Evolutionary conservation across 2,888 invertebrate genomes (phyloP), one percentile per base, ranked within the genome.

Genomic region (Meandrusa payeni): DNA sequence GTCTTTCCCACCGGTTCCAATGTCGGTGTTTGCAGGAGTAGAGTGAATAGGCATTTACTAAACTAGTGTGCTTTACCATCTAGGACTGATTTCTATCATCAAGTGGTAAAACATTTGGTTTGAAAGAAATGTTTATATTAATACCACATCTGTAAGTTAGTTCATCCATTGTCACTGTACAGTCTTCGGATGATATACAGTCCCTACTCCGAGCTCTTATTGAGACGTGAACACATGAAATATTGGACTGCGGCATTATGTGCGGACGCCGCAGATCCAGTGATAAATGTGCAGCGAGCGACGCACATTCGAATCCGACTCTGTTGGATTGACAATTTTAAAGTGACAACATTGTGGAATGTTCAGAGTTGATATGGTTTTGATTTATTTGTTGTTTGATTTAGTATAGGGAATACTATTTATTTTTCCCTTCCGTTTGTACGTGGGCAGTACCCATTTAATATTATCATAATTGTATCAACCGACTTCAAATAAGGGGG

Each of bases 211-310:
- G 59, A 44, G 54, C 56, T 62, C 66, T 66, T 72, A 78, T 77
- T 71, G 74, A 76, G 77, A 74, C 70, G 70, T 62, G 67, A 59
- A 62, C 60, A 59, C 57, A 74, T 80, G 76, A 82, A 64, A 76
- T 79, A 79, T 80, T 61, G 73, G 63, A 41, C 37, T 28, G 40
- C 50, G 52, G 48, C 46, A 57, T 52, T 53, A 55, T 52, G 48
- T 23, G 53, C 49, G 52, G 59, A 52, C 59, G 60, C 51, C 53
- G 50, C 56, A 72, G 73, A 80, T 75, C 80, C 78, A 64, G 69
- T 80, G 80, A 82, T 79, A 73, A 78, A 82, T 81, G 67, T 64
- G 61, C 61, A 63, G 66, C 52, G 71, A 66, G 69, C 69, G 64
- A 55, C 62, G 52, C 58, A 52, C 55, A 59, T 61, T 59, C 51